These are phyloP conservation scores for Carpatolechia fugitivella DNA, from an alignment of 2,888 invertebrate genomes.

Conservation along the genomic window DNA sequence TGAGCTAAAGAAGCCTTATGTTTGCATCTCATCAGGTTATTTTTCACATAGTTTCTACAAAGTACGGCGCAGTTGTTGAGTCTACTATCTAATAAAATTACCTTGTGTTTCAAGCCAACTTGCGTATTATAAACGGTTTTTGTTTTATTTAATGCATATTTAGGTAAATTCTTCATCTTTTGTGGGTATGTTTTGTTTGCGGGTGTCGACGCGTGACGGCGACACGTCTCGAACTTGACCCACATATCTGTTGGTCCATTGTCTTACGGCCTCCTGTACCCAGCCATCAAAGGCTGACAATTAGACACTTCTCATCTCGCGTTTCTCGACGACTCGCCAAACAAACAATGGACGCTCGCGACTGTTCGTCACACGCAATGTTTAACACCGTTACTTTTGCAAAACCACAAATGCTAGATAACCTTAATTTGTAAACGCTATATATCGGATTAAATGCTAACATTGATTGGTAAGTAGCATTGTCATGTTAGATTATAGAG, in stretches of 20 bases:
- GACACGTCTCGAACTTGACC: constrained; percentile 65
- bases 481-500: too few relatives aligned
- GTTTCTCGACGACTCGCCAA: constrained; percentile 31
- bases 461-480: too few relatives aligned
- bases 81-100: too few relatives aligned
- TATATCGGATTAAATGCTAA: too few relatives aligned
- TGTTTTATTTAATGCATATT: neutral
- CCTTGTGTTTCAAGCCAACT: too few relatives aligned
- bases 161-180: neutral
- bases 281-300: constrained; percentile 31
- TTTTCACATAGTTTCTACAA: too few relatives aligned
- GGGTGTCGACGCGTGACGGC: constrained; percentile 20
- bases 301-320: constrained; percentile 36
- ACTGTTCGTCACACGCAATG: constrained; percentile 20
- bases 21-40: too few relatives aligned
- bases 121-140: too few relatives aligned
- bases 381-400: constrained; percentile 1
- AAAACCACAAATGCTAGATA: too few relatives aligned
- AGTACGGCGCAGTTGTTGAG: too few relatives aligned
- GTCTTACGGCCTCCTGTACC: constrained; percentile 58
- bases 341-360: constrained; percentile 18
- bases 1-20: too few relatives aligned
- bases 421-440: too few relatives aligned
- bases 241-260: constrained; percentile 64
- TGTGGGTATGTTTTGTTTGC: neutral